Percentiles rank a stretch among this genome's conserved stretches.
Conservation (phyloP, 2,888 invertebrate species). For the Orchesellides sinensis region DNA sequence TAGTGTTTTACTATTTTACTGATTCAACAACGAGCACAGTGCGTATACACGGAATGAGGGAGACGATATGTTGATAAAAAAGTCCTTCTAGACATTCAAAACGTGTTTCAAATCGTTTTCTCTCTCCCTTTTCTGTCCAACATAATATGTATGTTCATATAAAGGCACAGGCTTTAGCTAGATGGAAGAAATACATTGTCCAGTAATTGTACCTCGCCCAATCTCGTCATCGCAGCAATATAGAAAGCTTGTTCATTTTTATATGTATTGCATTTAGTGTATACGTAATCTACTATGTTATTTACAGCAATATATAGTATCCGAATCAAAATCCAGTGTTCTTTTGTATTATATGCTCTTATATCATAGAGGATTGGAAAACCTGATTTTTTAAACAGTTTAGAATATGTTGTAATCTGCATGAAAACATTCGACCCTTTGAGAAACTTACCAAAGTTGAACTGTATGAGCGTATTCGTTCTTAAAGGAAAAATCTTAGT, state of each 20-base stretch:
- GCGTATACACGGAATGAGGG: not conserved
- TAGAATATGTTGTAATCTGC: not conserved
- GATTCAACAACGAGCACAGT: not conserved
- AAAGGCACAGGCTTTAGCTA: not conserved
- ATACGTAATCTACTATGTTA: no score
- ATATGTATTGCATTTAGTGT: not conserved
- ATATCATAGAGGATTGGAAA: not conserved
- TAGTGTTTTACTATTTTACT: not conserved
- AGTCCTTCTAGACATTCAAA: slow-evolving; percentile 17
- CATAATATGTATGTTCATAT: not conserved
- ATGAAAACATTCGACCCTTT: not conserved
- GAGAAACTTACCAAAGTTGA: no score
- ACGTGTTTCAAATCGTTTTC: slow-evolving; percentile 8
- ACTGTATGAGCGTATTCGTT: no score
- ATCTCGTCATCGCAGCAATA: slow-evolving; percentile 29
- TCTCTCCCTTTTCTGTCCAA: not conserved
- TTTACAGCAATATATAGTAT: not conserved
- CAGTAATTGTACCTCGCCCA: slow-evolving; percentile 50
- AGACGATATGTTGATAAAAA: not conserved
- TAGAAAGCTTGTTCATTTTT: slow-evolving; percentile 13
- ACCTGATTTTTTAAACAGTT: not conserved
- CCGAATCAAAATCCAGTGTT: not conserved
- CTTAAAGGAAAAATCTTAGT: not conserved
- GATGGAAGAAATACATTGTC: not conserved
- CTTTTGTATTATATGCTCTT: not conserved